Evolutionary conservation across 2,797 vertebrate genomes (phyloP).

Genomic region (Manis javanica): DNA sequence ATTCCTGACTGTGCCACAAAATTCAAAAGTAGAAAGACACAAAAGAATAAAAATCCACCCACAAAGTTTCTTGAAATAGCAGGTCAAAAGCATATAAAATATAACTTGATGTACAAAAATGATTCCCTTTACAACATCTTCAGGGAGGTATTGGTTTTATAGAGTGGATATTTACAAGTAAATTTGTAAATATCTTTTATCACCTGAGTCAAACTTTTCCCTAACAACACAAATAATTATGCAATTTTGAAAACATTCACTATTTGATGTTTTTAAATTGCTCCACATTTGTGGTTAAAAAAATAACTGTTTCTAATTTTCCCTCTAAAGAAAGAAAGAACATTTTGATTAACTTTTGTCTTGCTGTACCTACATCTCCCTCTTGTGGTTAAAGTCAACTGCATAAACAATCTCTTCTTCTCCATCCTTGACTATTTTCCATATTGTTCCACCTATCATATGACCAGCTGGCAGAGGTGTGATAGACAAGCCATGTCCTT

Average conservation of each 20-base stretch:
- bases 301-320: constrained; percentile 23
- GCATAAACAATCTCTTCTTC: constrained; percentile 99
- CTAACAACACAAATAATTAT: constrained; percentile 34
- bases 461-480: constrained; percentile 98
- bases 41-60: background rate
- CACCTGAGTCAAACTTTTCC: background rate
- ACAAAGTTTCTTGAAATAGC: constrained; percentile 40
- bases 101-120: constrained; percentile 36
- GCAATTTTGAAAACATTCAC: constrained; percentile 44
- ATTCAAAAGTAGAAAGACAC: too few relatives aligned
- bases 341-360: background rate
- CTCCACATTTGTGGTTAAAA: constrained; percentile 20
- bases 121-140: background rate
- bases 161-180: background rate
- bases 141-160: background rate
- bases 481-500: constrained; percentile 98
- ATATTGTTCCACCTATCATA: constrained; percentile 99
- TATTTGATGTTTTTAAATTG: constrained; percentile 55
- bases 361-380: constrained; percentile 94
- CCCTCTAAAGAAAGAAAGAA: constrained; percentile 1
- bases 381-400: constrained; percentile 99
- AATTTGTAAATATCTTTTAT: constrained; percentile 32
- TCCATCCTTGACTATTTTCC: constrained; percentile 99
- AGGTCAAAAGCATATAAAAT: constrained; percentile 27
- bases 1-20: background rate